Evolutionary conservation across 2,888 invertebrate genomes (phyloP).

Genomic region (Atrina japonica): DNA sequence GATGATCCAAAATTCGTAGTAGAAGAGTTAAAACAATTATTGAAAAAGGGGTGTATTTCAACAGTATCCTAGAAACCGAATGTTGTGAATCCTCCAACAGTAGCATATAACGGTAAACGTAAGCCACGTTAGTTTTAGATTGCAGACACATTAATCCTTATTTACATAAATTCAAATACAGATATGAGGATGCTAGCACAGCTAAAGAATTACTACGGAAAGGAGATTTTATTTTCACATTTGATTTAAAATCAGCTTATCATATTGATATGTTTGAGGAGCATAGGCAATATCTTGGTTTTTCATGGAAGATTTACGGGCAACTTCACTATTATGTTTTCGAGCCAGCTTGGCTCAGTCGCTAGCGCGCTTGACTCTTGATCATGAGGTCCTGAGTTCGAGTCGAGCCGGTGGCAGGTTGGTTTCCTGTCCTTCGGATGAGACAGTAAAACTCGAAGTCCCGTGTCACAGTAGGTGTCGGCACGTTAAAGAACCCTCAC

Average conservation of each 20-base stretch:
- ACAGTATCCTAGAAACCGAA: constrained; percentile 2
- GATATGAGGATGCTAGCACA: too few species aligned
- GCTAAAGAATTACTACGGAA: constrained; percentile 31
- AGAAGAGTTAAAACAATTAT: too few species aligned
- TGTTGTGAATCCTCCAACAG: too few species aligned
- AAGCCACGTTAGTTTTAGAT: constrained; percentile 28
- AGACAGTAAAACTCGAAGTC: too few species aligned
- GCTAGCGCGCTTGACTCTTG: too few species aligned
- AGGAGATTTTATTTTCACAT: constrained; percentile 37
- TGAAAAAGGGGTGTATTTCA: constrained; percentile 26
- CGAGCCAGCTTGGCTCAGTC: too few species aligned
- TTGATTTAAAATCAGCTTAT: constrained; percentile 41
- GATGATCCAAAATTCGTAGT: too few species aligned
- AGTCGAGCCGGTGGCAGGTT: too few species aligned
- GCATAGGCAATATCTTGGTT: constrained; percentile 32
- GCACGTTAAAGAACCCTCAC: too few species aligned
- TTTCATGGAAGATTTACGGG: constrained; percentile 22
- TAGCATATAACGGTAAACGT: constrained; percentile 24
- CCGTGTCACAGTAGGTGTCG: too few species aligned
- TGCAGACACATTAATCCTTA: constrained; percentile 34
- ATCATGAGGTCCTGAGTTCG: too few species aligned
- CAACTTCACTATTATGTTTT: constrained; percentile 28
- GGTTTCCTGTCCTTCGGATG: too few species aligned
- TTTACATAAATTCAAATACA: constrained; percentile 39
- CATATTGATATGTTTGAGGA: constrained; percentile 34